Evolutionary conservation across 2,888 invertebrate genomes (phyloP).

Genomic region (Aethes cnicana): DNA sequence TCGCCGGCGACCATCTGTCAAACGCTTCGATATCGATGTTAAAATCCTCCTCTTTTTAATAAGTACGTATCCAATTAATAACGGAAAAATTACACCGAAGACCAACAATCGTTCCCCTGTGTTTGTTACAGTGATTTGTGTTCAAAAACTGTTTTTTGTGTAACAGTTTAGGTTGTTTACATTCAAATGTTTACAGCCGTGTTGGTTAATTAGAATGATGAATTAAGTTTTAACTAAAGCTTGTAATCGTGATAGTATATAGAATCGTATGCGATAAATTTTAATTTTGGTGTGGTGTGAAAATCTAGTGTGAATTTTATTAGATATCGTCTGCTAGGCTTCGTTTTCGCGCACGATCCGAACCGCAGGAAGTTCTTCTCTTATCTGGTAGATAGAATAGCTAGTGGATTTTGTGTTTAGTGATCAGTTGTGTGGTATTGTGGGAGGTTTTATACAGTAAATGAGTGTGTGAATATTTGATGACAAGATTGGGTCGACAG

Average conservation of each 20-base stretch:
- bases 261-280: neutral
- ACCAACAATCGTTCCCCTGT: neutral
- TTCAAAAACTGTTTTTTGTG: conserved; percentile 2
- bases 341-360: too few species aligned
- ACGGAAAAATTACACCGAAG: neutral
- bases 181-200: conserved; percentile 62
- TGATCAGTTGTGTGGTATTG: conserved; percentile 33
- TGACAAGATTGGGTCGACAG: conserved; percentile 70
- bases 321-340: conserved; percentile 8
- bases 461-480: conserved; percentile 79
- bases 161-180: conserved; percentile 62
- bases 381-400: neutral
- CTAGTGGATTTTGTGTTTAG: conserved; percentile 14
- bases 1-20: conserved; percentile 57
- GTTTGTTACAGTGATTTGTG: neutral
- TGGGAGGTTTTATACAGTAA: conserved; percentile 63
- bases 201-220: conserved; percentile 33
- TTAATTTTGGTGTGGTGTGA: conserved; percentile 11
- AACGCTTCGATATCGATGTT: conserved; percentile 70
- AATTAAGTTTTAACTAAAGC: conserved; percentile 22
- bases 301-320: conserved; percentile 13
- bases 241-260: neutral
- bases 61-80: conserved; percentile 66
- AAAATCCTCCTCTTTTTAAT: conserved; percentile 50
- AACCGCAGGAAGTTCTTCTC: too few species aligned